Conservation (phyloP, 2,113 vertebrate species). For the Gambusia affinis region DNA sequence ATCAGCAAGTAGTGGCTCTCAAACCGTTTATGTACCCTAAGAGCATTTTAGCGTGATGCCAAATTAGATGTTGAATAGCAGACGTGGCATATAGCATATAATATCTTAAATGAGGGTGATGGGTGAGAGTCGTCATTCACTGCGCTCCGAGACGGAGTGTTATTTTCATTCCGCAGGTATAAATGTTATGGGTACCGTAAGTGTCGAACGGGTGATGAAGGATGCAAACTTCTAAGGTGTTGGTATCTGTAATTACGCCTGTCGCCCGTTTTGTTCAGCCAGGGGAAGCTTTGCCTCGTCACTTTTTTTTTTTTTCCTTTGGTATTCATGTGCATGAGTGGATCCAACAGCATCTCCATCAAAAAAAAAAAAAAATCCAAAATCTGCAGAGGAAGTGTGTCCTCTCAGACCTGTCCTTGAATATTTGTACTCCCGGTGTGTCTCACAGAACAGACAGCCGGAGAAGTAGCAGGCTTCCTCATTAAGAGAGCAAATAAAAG, state of each 20-base stretch:
- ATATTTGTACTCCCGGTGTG: conserved; percentile 37
- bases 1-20: conserved; percentile 1
- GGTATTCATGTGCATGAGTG: background rate
- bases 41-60: conserved; percentile 9
- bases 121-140: conserved; percentile 17
- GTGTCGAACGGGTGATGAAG: background rate
- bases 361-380: conserved; percentile 32
- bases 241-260: background rate
- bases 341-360: background rate
- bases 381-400: conserved; percentile 19
- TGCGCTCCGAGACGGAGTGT: background rate
- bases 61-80: conserved; percentile 24
- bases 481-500: conserved; percentile 11
- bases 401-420: conserved; percentile 41
- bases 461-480: conserved; percentile 11
- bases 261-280: background rate
- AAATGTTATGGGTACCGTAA: background rate
- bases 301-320: background rate
- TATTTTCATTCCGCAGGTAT: conserved; percentile 6
- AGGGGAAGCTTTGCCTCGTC: background rate
- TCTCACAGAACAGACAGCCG: conserved; percentile 24
- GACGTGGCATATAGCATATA: conserved; percentile 1
- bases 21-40: conserved; percentile 1
- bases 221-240: background rate
- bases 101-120: conserved; percentile 20